Evolutionary conservation across 2,797 vertebrate genomes (phyloP).

Genomic region (Cossypha heuglini): DNA sequence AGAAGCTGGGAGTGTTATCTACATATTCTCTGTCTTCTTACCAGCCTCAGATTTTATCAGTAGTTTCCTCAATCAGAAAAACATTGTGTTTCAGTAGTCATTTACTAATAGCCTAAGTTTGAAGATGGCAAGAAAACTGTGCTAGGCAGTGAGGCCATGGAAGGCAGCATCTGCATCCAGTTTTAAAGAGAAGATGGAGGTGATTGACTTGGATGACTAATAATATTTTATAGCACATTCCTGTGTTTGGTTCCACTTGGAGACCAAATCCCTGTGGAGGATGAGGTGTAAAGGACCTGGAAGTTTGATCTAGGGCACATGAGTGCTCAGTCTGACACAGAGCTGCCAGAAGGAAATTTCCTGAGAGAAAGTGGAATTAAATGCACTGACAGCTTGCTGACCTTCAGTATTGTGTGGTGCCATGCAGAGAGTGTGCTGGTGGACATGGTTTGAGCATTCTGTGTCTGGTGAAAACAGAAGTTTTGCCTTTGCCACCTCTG

Average conservation of each 20-base stretch:
- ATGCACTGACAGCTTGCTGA: background rate
- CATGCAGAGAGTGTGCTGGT: background rate
- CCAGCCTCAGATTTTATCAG: background rate
- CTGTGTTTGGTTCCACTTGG: rapidly evolving
- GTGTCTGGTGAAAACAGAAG: background rate
- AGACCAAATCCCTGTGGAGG: background rate
- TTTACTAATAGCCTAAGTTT: background rate
- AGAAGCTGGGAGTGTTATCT: background rate
- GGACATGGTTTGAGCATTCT: background rate
- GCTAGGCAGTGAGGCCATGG: background rate
- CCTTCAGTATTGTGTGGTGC: background rate
- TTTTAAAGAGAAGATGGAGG: background rate
- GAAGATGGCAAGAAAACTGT: background rate
- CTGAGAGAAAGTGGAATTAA: background rate
- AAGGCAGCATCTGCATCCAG: background rate
- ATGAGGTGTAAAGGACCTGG: background rate
- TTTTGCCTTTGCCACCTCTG: background rate
- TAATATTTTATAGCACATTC: background rate
- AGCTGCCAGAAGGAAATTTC: background rate
- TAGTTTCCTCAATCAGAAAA: background rate
- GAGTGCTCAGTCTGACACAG: background rate
- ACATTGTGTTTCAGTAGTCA: background rate
- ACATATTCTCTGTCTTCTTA: background rate
- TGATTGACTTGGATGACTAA: background rate
- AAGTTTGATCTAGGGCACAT: rapidly evolving